Percentiles rank a stretch among this genome's conserved stretches.
Evolutionary conservation across 2,888 invertebrate species (phyloP).

Genomic region (Torymus auratus): DNA sequence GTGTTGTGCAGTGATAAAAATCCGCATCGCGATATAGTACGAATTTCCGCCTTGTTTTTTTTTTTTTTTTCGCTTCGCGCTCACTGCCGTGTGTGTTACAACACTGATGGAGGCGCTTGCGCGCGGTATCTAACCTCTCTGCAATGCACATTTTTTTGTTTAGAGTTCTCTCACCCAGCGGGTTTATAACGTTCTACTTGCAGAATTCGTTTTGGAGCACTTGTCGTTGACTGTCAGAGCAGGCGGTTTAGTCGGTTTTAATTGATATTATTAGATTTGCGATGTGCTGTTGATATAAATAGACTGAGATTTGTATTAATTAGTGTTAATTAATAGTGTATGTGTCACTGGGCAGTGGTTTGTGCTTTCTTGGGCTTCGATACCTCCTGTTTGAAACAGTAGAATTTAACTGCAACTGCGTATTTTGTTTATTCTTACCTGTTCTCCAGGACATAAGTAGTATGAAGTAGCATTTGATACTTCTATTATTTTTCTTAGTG

Average conservation of each 20-base stretch:
- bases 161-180: constrained; percentile 2
- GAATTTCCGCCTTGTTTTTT: constrained; percentile 10
- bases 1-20: constrained; percentile 18
- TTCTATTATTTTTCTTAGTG: constrained; percentile 40
- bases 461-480: constrained; percentile 23
- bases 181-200: constrained; percentile 17
- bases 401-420: constrained; percentile 12
- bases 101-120: constrained; percentile 10
- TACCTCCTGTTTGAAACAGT: constrained; percentile 5
- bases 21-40: constrained; percentile 21
- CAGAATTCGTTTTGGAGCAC: constrained; percentile 2
- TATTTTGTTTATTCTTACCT: constrained; percentile 27
- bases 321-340: constrained; percentile 32
- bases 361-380: background rate
- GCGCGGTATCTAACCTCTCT: constrained; percentile 34
- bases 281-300: constrained; percentile 12
- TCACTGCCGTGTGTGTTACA: background rate
- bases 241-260: constrained; percentile 11
- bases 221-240: background rate
- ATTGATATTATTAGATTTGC: background rate
- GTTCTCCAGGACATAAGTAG: background rate
- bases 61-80: background rate
- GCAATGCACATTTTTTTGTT: constrained; percentile 52
- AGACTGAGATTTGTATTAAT: constrained; percentile 40
- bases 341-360: background rate